Percentiles rank a stretch among this genome's conserved stretches.
Evolutionary conservation across 1,140 invertebrate genomes (phyloP).

Genomic region (Ptiloglossa arizonensis): DNA sequence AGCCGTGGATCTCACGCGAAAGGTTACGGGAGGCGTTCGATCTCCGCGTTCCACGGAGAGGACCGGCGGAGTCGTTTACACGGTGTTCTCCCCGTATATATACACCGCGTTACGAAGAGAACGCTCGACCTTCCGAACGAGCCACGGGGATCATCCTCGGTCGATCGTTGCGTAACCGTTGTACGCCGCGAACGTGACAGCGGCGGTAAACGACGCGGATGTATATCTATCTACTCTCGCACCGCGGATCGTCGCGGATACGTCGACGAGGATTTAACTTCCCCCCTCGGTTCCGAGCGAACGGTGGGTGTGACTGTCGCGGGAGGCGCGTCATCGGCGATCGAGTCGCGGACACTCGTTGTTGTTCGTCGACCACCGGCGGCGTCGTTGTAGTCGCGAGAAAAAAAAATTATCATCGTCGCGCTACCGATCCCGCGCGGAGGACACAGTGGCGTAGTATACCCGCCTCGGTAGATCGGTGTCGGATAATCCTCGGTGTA

Average conservation of each 20-base stretch:
- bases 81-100: no score
- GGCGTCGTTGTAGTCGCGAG: no score
- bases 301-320: slow-evolving; percentile 33
- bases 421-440: no score
- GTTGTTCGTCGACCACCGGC: slow-evolving; percentile 34
- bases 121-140: slow-evolving; percentile 7
- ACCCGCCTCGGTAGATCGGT: background rate
- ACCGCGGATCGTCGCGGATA: slow-evolving; percentile 7
- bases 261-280: no score
- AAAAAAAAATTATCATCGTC: no score
- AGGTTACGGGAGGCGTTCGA: slow-evolving; percentile 32
- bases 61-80: no score
- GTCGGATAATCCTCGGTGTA: slow-evolving; percentile 44
- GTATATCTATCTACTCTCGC: no score
- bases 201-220: slow-evolving; percentile 10
- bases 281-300: slow-evolving; percentile 11
- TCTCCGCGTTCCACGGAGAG: background rate
- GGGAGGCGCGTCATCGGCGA: background rate
- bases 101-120: background rate
- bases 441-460: background rate
- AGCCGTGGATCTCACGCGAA: slow-evolving; percentile 18
- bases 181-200: slow-evolving; percentile 2
- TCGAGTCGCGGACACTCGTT: background rate
- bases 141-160: slow-evolving; percentile 13
- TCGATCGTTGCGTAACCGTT: slow-evolving; percentile 31